Percentiles rank a stretch among this genome's conserved stretches.
Conservation (phyloP, 2,797 vertebrate species). For the Pipistrellus nathusii region DNA sequence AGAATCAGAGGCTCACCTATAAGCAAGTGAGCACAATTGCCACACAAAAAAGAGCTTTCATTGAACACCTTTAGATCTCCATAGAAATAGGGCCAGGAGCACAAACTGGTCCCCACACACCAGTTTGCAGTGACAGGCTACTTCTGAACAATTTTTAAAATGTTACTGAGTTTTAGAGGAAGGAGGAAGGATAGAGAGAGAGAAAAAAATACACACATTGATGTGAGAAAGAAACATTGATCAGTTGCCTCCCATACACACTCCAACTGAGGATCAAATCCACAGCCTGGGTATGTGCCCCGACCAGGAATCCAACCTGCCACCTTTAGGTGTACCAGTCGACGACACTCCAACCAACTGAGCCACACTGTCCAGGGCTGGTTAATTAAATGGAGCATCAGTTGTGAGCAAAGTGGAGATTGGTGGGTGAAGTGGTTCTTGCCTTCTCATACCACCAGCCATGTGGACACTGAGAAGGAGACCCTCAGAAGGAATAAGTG, state of each 20-base stretch:
- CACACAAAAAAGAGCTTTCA: not conserved
- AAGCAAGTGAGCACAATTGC: not conserved
- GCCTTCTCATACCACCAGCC: not conserved
- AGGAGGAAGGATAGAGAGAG: no score
- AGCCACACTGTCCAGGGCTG: not conserved
- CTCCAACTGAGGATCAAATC: no score
- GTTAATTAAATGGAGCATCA: not conserved
- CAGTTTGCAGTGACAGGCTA: not conserved
- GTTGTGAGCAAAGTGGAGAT: fast-evolving
- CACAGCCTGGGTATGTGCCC: no score
- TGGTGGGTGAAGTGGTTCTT: not conserved
- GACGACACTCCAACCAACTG: no score
- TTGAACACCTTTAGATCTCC: not conserved
- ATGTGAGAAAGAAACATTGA: no score
- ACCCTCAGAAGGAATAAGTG: not conserved
- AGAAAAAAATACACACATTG: no score
- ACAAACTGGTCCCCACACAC: not conserved
- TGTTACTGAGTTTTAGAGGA: no score
- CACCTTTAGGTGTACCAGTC: no score
- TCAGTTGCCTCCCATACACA: no score
- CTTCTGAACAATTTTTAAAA: not conserved
- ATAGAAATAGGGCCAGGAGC: not conserved
- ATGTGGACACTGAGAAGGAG: not conserved
- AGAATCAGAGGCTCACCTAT: not conserved
- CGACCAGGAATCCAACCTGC: no score